Conservation (phyloP, 1,140 invertebrate genomes). For the Drosophila trapezifrons region DNA sequence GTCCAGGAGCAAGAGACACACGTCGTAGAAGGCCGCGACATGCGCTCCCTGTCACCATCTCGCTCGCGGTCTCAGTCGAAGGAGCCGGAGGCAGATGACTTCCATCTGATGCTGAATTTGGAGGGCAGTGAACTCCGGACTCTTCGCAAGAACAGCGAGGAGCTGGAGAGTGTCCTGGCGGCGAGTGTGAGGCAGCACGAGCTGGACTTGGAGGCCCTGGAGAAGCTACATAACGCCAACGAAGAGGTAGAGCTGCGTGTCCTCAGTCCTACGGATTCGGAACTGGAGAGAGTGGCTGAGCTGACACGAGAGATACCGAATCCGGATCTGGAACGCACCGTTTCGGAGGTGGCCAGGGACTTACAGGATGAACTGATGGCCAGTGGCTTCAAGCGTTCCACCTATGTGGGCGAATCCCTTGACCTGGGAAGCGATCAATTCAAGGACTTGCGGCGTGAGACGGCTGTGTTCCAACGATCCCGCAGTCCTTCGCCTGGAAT, state of each 20-base stretch:
- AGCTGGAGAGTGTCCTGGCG: constrained; percentile 49
- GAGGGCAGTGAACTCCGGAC: constrained; percentile 57
- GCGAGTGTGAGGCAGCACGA: constrained; percentile 36
- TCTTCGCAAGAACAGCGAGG: constrained; percentile 52
- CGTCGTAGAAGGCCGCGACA: constrained; percentile 34
- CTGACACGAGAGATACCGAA: constrained; percentile 22
- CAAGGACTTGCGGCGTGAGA: constrained; percentile 39
- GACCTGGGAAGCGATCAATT: constrained; percentile 65
- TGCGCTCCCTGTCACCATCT: constrained; percentile 50
- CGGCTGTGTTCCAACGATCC: constrained; percentile 54
- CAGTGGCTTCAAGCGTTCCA: constrained; percentile 76
- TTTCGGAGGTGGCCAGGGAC: constrained; percentile 67
- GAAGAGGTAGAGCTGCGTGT: constrained; percentile 72
- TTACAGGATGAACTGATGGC: constrained; percentile 62
- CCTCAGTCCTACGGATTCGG: constrained; percentile 47
- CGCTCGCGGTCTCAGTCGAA: constrained; percentile 22
- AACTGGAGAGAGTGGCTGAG: constrained; percentile 24
- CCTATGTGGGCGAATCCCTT: constrained; percentile 76
- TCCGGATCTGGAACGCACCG: constrained; percentile 63
- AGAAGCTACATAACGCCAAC: constrained; percentile 55
- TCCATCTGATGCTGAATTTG: constrained; percentile 68
- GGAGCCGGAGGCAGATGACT: constrained; percentile 25
- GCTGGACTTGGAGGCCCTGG: constrained; percentile 60
- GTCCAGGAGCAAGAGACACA: constrained; percentile 24
- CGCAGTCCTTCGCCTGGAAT: constrained; percentile 54